Percentiles rank a stretch among this genome's conserved stretches.
Conservation (phyloP, 2,113 vertebrate species). For the Callospermophilus lateralis region DNA sequence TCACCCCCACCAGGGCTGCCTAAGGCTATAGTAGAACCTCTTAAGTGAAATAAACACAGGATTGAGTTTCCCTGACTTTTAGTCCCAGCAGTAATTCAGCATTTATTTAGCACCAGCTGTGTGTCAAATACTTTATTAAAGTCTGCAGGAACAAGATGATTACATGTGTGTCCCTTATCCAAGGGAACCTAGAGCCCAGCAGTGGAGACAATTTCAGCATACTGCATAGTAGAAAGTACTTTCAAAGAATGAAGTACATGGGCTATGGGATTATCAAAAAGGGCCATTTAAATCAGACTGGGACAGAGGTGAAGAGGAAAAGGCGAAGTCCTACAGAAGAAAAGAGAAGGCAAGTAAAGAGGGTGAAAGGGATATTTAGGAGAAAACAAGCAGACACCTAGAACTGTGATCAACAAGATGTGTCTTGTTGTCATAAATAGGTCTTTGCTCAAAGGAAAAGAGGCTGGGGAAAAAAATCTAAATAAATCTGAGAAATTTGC, state of each 20-base stretch:
- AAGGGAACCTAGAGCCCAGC: background rate
- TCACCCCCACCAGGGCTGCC: background rate
- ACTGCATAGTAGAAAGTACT: background rate
- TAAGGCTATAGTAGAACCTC: constrained; percentile 42
- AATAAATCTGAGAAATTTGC: background rate
- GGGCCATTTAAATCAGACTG: background rate
- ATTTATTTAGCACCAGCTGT: constrained; percentile 32
- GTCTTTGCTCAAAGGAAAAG: background rate
- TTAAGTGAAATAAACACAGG: constrained; percentile 49
- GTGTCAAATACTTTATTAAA: background rate
- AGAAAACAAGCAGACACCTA: background rate
- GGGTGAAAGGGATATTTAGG: background rate
- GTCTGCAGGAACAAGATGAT: background rate
- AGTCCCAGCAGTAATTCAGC: background rate
- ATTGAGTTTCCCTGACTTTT: constrained; percentile 36
- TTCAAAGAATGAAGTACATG: background rate
- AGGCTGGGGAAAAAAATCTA: background rate
- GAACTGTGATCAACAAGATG: background rate
- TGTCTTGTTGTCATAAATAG: background rate
- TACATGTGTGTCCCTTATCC: background rate
- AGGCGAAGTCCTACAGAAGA: background rate
- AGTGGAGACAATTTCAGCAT: background rate
- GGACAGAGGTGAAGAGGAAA: background rate
- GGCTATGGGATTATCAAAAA: background rate
- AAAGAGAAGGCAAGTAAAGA: background rate